These are phyloP conservation scores for Hydrotaea cyrtoneurina DNA, from an alignment of 2,888 invertebrate species.

Conservation along the genomic window DNA sequence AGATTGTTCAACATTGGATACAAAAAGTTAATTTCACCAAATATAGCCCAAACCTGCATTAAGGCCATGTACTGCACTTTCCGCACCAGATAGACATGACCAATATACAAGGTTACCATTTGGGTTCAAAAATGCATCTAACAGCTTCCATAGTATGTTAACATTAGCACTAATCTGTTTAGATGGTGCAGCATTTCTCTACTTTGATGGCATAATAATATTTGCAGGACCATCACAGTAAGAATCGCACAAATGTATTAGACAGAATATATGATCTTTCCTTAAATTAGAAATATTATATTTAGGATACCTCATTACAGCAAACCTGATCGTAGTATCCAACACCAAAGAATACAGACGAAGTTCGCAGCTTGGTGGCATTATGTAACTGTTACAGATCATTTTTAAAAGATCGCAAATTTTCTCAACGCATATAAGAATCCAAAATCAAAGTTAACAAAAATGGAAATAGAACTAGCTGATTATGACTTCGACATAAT, in stretches of 20 bases:
- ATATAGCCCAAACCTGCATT: not conserved
- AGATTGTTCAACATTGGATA: not conserved
- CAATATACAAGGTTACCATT: not conserved
- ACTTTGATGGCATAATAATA: not conserved
- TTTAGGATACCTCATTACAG: not conserved
- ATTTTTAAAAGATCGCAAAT: constrained; percentile 1
- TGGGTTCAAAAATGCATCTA: not conserved
- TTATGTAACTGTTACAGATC: not conserved
- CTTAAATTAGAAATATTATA: not conserved
- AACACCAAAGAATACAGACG: not conserved
- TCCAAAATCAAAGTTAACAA: constrained; percentile 34
- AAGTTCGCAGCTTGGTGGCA: not conserved
- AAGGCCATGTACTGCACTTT: not conserved
- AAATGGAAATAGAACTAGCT: constrained; percentile 34
- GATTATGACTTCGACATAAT: constrained; percentile 44
- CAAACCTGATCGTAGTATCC: not conserved
- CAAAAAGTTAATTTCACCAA: not conserved
- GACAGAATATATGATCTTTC: not conserved
- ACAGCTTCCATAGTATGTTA: not conserved
- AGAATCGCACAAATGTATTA: not conserved
- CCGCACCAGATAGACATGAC: not conserved
- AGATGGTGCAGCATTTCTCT: not conserved
- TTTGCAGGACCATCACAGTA: not conserved
- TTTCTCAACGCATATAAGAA: constrained; percentile 45
- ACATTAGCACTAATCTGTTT: not conserved